phyloP scores from a whole-genome alignment of 2,113 vertebrate genomes.

The Collichthys lucidus region DNA sequence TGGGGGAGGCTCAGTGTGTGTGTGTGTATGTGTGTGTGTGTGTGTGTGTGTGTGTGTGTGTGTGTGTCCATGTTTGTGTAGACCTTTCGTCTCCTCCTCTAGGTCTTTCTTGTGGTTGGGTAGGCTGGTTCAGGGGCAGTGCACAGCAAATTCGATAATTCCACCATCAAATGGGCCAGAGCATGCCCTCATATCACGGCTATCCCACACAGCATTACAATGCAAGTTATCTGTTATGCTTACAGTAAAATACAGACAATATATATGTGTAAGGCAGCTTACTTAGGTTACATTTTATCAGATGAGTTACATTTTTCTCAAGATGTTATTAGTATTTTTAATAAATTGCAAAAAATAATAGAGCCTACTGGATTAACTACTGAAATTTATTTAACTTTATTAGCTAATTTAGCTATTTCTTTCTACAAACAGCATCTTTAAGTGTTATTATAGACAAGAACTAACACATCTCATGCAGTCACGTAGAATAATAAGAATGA shows the following conservation, averaged over 20 bases:
- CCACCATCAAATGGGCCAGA: slow-evolving; percentile 90
- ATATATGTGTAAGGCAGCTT: background rate
- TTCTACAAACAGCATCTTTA: background rate
- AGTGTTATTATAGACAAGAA: background rate
- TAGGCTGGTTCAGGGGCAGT: slow-evolving; percentile 90
- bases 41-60: too few relatives aligned
- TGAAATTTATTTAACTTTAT: background rate
- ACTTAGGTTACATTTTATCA: background rate
- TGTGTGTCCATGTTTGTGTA: slow-evolving; percentile 67
- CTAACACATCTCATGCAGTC: background rate
- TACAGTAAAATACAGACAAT: slow-evolving; percentile 15
- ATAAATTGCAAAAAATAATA: background rate
- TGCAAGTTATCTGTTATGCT: slow-evolving; percentile 3
- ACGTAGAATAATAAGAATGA: background rate
- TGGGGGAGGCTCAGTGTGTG: slow-evolving; percentile 47
- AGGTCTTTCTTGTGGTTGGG: slow-evolving; percentile 85
- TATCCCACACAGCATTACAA: slow-evolving; percentile 28
- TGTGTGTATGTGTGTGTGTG: slow-evolving; percentile 71
- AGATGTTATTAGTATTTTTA: background rate
- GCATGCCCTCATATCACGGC: slow-evolving; percentile 75
- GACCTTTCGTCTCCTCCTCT: slow-evolving; percentile 68
- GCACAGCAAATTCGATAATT: slow-evolving; percentile 96
- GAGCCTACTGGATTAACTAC: background rate
- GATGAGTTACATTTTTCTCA: background rate
- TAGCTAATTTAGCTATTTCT: background rate